Evolutionary conservation across 1,140 invertebrate species (phyloP), one percentile per base, ranked within the genome.

Genomic region (Trichoplusia ni): DNA sequence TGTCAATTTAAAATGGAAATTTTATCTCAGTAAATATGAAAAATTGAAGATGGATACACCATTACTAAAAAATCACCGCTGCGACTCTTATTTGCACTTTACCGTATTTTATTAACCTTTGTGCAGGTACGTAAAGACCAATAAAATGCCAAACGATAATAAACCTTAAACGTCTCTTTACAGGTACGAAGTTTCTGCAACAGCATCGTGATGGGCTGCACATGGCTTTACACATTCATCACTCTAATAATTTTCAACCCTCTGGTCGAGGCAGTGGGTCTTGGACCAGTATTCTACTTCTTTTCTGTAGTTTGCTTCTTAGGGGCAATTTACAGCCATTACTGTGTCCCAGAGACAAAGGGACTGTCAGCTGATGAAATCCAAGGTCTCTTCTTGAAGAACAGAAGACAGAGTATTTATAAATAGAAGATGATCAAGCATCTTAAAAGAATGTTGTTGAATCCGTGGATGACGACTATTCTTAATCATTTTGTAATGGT

Each of bases 141-240:
- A 42, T 23, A 5, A 11, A 40, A 19, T 21, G 8, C 4, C 6
- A 2, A 2, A 31, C n/a, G 29, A 13, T 38, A 19, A 46, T 44
- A 9, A 5, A 6, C 13, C 21, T 6, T 51, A 35, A 37, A 2
- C 3, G 49, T 11, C 13, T 18, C 1, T 27, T 78, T 73, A 0
- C 69, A 89, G 86, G 81, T 89, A 0, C 74, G 84, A n/a, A 80
- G 84, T 0, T 72, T 89, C 25, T 72, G 86, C 44, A 89, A 87
- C 65, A 86, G 84, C 18, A 60, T 80, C 7, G 62, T 67, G 8
- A 82, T 85, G 80, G 77, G 66, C 0, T 79, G 73, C 47, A 81
- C 83, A 72, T 89, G 86, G 86, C 75, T 85, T 0, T 77, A 75
- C 64, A 89, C 82, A 40, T 89, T 87, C 63, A 69, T 86, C 0